Percentiles rank a stretch among this genome's conserved stretches.
Conservation (phyloP, 92 coral and sea anemone genomes). For the Nematostella vectensis region DNA sequence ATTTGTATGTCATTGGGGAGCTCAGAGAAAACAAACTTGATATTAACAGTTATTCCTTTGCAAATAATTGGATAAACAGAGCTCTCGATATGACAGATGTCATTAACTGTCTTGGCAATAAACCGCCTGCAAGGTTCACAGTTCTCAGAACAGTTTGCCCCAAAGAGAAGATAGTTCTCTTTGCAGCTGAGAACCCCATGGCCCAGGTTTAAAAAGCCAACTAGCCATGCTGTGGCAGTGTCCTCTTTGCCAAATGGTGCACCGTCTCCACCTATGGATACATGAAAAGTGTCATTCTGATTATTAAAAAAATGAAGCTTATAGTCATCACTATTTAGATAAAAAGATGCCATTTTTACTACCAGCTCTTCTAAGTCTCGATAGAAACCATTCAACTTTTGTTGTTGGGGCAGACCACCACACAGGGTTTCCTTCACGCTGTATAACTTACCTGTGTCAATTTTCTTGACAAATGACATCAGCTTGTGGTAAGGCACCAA, state of each 20-base stretch:
- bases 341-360: constrained; percentile 26
- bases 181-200: constrained; percentile 20
- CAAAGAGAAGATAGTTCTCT: constrained; percentile 29
- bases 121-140: constrained; percentile 25
- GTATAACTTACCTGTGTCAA: constrained; percentile 46
- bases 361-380: constrained; percentile 24
- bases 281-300: constrained; percentile 19
- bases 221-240: constrained; percentile 38
- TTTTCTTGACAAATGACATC: constrained; percentile 35
- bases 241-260: constrained; percentile 56
- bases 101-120: constrained; percentile 3
- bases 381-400: constrained; percentile 49
- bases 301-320: constrained; percentile 20
- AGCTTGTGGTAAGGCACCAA: constrained; percentile 34
- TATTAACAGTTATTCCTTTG: constrained; percentile 9
- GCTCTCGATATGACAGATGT: constrained; percentile 7
- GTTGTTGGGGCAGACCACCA: constrained; percentile 24
- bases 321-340: constrained; percentile 13
- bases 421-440: constrained; percentile 50
- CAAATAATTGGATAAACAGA: constrained; percentile 4
- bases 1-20: constrained; percentile 45
- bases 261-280: constrained; percentile 46
- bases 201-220: constrained; percentile 35
- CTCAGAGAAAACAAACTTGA: constrained; percentile 25
- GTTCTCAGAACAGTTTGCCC: constrained; percentile 41